Base-by-base conservation (phyloP, 1,140 invertebrate genomes). In the Drosophila prosaltans region DNA sequence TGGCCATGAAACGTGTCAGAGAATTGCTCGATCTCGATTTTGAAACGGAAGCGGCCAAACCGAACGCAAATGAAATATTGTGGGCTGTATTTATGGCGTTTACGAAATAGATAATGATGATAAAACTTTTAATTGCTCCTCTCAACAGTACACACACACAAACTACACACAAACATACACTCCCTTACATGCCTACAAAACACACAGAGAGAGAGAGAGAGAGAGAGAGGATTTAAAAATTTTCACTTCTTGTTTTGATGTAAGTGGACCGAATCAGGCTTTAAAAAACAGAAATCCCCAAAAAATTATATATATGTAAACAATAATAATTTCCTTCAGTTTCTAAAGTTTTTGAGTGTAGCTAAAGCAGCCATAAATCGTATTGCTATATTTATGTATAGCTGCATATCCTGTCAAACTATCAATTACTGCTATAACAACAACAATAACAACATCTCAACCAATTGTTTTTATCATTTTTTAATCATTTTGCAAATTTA, bases 81-180 rank as follows among this genome's bases (percentile, higher is more conserved):
- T 99, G 98, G 98, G 98, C 98, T 40, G 98, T 99, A 40, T 99
- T 99, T 94, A 97, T 98, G 74, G 97, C 98, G 66, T 99, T 99
- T 93, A 98, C 97, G 76, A 99, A 99, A 96, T 99, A 97, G 83
- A 40, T 30, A 45, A 40, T 51, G 54, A 40, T 51, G 16, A 51
- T 51, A 24, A 51, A 7, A 43, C 59, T 39, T 64, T 57, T 65
- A 63, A 55, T 58, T 36, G 65, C 65, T 85, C 61, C 69, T 72
- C 69, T 26, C 57, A 69, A 78, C 61, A 82, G 65, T 67, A 72
- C 63, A 71, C 43, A 65, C 43, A 81, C 21, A 65, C 58, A 78
- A 48, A 67, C 28, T 30, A 30, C 41, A 66, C 10, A 69, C 28
- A 10, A n/a, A 60, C 11, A 43, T 16, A 48, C 61, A 64, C 43